Evolutionary conservation across 2,113 vertebrate species (phyloP).

Genomic region (Triplophysa siluroides): DNA sequence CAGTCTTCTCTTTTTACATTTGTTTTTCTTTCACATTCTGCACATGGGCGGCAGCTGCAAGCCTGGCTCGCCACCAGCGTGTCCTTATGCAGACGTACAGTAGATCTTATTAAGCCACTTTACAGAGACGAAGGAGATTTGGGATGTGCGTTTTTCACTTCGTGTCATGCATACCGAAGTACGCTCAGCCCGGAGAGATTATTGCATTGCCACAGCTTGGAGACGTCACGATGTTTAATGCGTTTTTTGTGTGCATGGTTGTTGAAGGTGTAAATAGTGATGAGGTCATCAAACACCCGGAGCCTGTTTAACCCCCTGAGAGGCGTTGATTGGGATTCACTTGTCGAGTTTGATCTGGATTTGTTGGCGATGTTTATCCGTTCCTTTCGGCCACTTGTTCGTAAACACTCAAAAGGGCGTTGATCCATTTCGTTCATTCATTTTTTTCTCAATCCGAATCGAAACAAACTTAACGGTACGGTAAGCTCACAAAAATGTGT

Average conservation of each 20-base stretch:
- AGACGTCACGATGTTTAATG: neutral
- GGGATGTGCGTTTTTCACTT: neutral
- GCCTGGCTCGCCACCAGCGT: constrained; percentile 57
- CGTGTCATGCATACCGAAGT: neutral
- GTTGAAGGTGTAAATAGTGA: constrained; percentile 12
- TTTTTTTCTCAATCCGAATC: neutral
- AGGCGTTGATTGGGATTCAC: constrained; percentile 8
- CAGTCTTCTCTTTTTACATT: constrained; percentile 47
- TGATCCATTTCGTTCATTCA: neutral
- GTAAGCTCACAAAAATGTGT: neutral
- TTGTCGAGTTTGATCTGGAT: constrained; percentile 4
- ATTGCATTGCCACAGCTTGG: neutral
- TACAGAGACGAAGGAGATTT: neutral
- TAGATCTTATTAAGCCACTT: constrained; percentile 25
- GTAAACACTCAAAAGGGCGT: neutral
- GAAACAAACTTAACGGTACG: neutral
- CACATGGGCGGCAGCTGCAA: constrained; percentile 66
- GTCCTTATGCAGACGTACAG: constrained; percentile 9
- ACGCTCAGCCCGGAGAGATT: neutral
- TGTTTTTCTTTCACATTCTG: constrained; percentile 23
- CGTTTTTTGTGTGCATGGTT: neutral
- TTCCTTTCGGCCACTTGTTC: neutral
- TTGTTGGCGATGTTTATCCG: neutral
- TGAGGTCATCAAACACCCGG: neutral
- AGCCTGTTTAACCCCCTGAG: neutral